phyloP scores from a whole-genome alignment of 2,797 vertebrate genomes.

The Epinephelus awoara region DNA sequence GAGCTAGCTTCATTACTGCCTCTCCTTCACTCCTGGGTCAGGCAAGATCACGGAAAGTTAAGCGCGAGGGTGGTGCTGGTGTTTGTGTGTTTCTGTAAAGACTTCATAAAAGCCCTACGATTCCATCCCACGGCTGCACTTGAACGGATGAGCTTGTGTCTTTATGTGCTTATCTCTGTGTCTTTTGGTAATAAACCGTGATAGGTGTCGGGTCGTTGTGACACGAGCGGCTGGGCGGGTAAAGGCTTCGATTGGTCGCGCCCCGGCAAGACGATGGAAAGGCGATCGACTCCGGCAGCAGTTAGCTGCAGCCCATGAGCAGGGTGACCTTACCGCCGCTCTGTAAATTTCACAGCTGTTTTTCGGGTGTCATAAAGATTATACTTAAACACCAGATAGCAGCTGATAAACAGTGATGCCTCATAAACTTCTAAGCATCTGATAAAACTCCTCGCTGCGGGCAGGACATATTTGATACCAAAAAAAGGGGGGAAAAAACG shows the following conservation, averaged over 20 bases:
- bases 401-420: slow-evolving; percentile 70
- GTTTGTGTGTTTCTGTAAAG: slow-evolving; percentile 25
- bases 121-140: slow-evolving; percentile 7
- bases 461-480: slow-evolving; percentile 49
- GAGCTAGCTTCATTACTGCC: slow-evolving; percentile 66
- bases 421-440: slow-evolving; percentile 71
- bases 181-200: slow-evolving; percentile 53
- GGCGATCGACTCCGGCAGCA: slow-evolving; percentile 34
- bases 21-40: slow-evolving; percentile 52
- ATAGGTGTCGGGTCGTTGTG: slow-evolving; percentile 40
- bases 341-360: slow-evolving; percentile 72
- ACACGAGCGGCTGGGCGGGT: slow-evolving; percentile 44
- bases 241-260: slow-evolving; percentile 44
- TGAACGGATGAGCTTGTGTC: not conserved
- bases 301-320: slow-evolving; percentile 51
- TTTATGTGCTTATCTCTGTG: slow-evolving; percentile 19
- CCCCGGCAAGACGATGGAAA: slow-evolving; percentile 19
- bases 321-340: slow-evolving; percentile 65
- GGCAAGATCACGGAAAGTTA: slow-evolving; percentile 34
- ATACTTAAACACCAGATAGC: slow-evolving; percentile 70
- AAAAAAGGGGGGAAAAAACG: slow-evolving; percentile 18
- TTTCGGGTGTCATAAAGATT: slow-evolving; percentile 72
- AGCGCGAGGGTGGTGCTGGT: slow-evolving; percentile 25
- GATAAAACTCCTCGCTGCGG: slow-evolving; percentile 51
- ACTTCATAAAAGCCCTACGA: slow-evolving; percentile 25